Conservation (phyloP, 2,797 vertebrate species). For the Pristis pectinata region DNA sequence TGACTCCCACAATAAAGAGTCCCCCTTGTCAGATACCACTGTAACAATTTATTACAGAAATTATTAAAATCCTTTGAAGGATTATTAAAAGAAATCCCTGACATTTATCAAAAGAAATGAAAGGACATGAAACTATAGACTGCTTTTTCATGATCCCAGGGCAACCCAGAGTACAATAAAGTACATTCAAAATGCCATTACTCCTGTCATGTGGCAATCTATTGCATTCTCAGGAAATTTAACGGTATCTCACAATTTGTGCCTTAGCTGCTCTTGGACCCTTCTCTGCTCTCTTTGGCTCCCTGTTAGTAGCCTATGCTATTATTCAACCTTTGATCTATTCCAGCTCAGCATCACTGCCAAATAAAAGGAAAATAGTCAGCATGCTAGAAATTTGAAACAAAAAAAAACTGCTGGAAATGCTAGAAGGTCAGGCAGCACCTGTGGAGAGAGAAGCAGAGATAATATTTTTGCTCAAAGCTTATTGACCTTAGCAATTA, state of each 20-base stretch:
- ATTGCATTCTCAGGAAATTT: not conserved
- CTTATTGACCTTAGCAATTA: too few species aligned
- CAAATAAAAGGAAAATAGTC: too few species aligned
- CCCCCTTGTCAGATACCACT: too few species aligned
- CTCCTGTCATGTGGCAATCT: not conserved
- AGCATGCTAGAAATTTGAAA: too few species aligned
- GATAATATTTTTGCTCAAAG: too few species aligned
- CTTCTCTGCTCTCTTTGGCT: not conserved
- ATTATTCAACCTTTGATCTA: not conserved
- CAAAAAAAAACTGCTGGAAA: too few species aligned
- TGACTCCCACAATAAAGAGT: too few species aligned
- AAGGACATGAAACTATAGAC: not conserved
- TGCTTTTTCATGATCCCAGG: not conserved
- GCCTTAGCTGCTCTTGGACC: not conserved
- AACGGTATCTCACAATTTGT: not conserved
- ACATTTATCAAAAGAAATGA: not conserved
- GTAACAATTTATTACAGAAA: not conserved
- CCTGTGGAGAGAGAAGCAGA: too few species aligned
- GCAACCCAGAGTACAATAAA: not conserved
- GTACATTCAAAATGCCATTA: not conserved
- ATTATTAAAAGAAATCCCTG: not conserved
- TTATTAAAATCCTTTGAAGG: not conserved
- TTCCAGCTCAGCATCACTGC: too few species aligned
- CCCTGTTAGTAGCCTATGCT: not conserved
- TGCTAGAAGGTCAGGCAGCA: too few species aligned